Evolutionary conservation across 2,113 vertebrate species (phyloP).

Genomic region (Circaetus gallicus): DNA sequence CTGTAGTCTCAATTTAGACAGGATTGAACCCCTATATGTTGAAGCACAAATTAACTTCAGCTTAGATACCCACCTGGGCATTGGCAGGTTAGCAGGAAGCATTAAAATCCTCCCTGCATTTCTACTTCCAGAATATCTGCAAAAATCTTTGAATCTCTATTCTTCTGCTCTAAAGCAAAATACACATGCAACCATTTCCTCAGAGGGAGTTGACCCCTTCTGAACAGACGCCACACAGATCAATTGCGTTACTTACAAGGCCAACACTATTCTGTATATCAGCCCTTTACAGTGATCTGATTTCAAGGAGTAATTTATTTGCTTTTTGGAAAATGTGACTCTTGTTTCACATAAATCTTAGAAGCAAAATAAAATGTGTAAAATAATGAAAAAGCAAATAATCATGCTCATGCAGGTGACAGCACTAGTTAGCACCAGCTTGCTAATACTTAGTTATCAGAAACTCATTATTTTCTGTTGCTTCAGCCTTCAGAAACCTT

Average conservation of each 20-base stretch:
- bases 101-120: neutral
- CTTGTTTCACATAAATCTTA: neutral
- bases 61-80: neutral
- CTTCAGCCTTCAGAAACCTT: neutral
- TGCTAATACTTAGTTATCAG: neutral
- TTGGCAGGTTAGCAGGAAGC: neutral
- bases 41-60: neutral
- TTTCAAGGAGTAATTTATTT: neutral
- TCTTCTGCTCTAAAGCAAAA: neutral
- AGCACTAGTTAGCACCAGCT: neutral
- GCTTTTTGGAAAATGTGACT: neutral
- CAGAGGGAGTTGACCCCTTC: neutral
- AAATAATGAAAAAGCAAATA: neutral
- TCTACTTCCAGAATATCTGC: neutral
- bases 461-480: neutral
- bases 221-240: neutral
- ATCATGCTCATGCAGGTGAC: neutral
- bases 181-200: accelerated
- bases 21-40: neutral
- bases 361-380: neutral
- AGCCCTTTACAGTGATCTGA: neutral
- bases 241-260: neutral
- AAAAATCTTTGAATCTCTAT: neutral
- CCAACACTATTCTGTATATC: neutral
- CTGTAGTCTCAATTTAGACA: neutral